These are phyloP conservation scores for Eutrigla gurnardus DNA, from an alignment of 2,797 vertebrate species.

Conservation along the genomic window DNA sequence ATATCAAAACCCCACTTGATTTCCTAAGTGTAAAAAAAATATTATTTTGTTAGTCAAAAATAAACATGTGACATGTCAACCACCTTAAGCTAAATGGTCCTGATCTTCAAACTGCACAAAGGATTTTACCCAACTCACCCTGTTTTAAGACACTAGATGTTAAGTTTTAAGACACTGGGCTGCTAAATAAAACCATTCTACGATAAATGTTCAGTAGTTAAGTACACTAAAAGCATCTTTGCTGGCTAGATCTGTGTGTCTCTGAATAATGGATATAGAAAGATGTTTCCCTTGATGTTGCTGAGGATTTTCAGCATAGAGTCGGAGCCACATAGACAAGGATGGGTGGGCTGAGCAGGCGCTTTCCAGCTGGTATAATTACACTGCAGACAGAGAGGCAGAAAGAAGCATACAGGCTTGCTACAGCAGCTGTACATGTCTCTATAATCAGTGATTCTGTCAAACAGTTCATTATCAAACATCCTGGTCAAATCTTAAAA, in stretches of 20 bases:
- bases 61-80: too few relatives aligned
- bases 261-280: conserved; percentile 74
- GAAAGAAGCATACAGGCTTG: conserved; percentile 20
- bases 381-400: conserved; percentile 31
- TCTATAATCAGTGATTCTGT: conserved; percentile 33
- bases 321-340: conserved; percentile 27
- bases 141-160: neutral
- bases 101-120: too few relatives aligned
- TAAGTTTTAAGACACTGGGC: too few relatives aligned
- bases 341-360: conserved; percentile 36
- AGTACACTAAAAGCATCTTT: conserved; percentile 64
- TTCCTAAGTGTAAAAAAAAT: neutral
- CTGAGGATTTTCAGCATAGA: conserved; percentile 37
- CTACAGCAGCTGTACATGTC: conserved; percentile 53
- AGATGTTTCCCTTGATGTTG: conserved; percentile 55
- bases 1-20: neutral
- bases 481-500: conserved; percentile 14
- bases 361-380: conserved; percentile 49
- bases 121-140: neutral
- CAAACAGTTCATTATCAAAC: conserved; percentile 45
- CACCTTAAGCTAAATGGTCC: too few relatives aligned
- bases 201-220: conserved; percentile 39
- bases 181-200: conserved; percentile 21
- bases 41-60: too few relatives aligned
- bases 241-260: conserved; percentile 13